Evolutionary conservation across 2,888 invertebrate species (phyloP), one percentile per base, ranked within the genome.

Genomic region (Dusona sp.): DNA sequence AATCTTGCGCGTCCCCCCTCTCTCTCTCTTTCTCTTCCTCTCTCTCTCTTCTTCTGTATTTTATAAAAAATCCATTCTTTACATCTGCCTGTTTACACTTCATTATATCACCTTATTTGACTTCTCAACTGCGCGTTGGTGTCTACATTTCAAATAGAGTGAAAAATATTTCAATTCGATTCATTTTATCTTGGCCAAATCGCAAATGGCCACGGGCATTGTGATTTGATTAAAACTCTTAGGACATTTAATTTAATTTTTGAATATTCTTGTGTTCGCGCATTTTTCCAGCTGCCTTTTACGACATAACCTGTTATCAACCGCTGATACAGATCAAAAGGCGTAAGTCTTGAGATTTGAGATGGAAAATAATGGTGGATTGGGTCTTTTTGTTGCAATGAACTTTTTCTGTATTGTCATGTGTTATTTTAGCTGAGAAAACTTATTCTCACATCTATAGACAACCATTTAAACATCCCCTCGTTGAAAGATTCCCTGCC

Each of bases 61-160:
- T 83, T 25, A 87, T 87, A 88, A 90, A 90, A 90, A 87, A 89
- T 83, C 82, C 89, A 89, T 90, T 90, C 29, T 91, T 91, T 91
- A 86, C 87, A 88, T 88, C 87, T 82, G 84, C 83, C 88, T 89
- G 91, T 91, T 92, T 91, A 90, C 92, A 91, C 91, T 90, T 92
- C 89, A 89, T 92, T 91, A 91, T 91, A 89, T 87, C 82, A 57
- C 85, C 36, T 48, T 67, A 48, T 54, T 36, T 16, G 25, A 51
- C 65, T 61, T 68, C 45, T 33, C n/a, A 22, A 33, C 36, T 29
- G 57, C 16, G 19, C 9, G 73, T 51, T 19, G 61, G 8, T 36
- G 67, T 64, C 45, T 33, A 13, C 7, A 22, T 64, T 33, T n/a
- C 9, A 9, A 19, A 19, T 11, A 25, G 33, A 51, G n/a, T 8